Evolutionary conservation across 2,113 vertebrate genomes (phyloP).

Genomic region (Pelusios castaneus): DNA sequence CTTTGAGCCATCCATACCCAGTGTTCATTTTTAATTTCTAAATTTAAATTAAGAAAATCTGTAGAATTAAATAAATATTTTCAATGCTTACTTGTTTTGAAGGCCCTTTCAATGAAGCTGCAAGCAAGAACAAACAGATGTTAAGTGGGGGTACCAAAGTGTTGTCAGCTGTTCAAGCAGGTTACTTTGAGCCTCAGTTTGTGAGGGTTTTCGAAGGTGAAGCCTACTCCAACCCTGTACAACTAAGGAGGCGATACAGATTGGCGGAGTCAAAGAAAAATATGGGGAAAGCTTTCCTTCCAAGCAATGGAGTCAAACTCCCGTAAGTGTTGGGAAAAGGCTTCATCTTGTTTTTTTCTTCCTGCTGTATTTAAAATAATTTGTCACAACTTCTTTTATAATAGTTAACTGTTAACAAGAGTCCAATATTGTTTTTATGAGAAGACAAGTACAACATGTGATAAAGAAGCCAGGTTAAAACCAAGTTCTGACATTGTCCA

Average conservation of each 20-base stretch:
- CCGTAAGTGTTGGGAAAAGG: constrained; percentile 76
- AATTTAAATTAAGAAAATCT: constrained; percentile 29
- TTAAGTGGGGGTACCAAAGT: constrained; percentile 75
- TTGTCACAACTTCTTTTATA: neutral
- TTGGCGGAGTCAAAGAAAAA: constrained; percentile 87
- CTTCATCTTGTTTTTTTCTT: neutral
- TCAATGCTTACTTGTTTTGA: constrained; percentile 50
- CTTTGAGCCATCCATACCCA: neutral
- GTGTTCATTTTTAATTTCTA: neutral
- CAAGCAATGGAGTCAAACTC: constrained; percentile 81
- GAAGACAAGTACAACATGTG: neutral
- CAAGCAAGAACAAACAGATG: constrained; percentile 86
- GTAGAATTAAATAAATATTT: neutral
- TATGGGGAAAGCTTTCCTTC: constrained; percentile 84
- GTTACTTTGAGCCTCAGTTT: constrained; percentile 86
- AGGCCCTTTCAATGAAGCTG: constrained; percentile 87
- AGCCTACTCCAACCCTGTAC: constrained; percentile 79
- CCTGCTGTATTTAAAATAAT: neutral
- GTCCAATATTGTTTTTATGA: neutral
- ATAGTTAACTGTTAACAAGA: neutral
- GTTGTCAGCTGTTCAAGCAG: constrained; percentile 81
- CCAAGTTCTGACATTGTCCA: neutral
- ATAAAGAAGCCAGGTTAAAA: neutral
- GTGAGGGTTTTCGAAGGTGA: constrained; percentile 85
- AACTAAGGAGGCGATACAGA: constrained; percentile 77